Evolutionary conservation across 2,797 vertebrate genomes (phyloP), one percentile per base, ranked within the genome.

Genomic region (Acomys russatus): DNA sequence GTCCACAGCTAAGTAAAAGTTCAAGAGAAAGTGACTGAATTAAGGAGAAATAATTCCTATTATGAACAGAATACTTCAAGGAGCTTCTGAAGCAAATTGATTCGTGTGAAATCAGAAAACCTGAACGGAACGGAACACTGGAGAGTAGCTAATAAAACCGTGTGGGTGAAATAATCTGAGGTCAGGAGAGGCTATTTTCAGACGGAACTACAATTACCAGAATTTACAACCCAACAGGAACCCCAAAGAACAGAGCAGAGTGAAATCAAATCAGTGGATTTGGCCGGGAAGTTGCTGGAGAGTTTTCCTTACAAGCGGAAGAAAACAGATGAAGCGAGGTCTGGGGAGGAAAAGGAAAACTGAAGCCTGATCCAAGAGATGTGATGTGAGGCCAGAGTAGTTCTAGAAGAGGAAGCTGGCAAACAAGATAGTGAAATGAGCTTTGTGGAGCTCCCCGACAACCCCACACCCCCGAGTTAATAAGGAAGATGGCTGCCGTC

Each of bases 81-180:
- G 86, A 73, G 71, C 71, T 91, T 68, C 85, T 56, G 28, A 63
- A 91, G 30, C 64, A 91, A 38, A 83, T 25, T 38, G 92, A 90
- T 64, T 88, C 35, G 25, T 80, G 66, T 17, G 64, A 83, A 83
- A 86, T 83, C 70, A 90, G 66, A 92, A 90, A 92, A 83, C 80
- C 49, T 77, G 76, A 92, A 94, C 56, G 4, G 54, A 94, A 78
- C 54, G 68, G 56, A 61, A 25, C 15, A 9, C 38, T 18, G 28
- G 35, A 76, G 7, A 56, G 68, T 18, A 68, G 44, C 49, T 33
- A 78, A 66, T 51, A 79, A 44, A 33, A 86, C 9, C 25, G 15
- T 38, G 2, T 90, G 78, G 80, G 90, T 1, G 51, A 86, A 66
- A 76, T 51, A 35, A 87, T 66, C 9, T 56, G 35, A 66, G 74